Conservation (phyloP, 2,888 invertebrate genomes). For the Aleiodes testaceus region DNA sequence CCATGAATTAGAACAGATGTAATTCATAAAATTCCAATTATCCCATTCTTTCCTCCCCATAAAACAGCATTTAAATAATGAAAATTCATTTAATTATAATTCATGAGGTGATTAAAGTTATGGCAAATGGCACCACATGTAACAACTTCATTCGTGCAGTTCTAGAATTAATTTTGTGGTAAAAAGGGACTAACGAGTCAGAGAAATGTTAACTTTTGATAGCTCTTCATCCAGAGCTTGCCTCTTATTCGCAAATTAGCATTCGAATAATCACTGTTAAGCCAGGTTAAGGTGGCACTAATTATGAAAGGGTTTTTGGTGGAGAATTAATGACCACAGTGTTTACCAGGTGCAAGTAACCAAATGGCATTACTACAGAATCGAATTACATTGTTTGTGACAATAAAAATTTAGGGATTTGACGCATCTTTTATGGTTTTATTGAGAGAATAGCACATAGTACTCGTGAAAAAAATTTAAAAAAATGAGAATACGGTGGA, state of each 20-base stretch:
- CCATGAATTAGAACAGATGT: neutral
- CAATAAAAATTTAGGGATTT: no score
- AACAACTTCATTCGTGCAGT: no score
- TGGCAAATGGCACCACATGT: no score
- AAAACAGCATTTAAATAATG: no score
- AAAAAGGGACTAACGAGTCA: constrained; percentile 47
- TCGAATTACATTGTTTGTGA: no score
- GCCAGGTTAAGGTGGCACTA: constrained; percentile 50
- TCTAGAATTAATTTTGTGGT: neutral
- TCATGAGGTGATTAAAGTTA: no score
- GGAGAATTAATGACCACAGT: constrained; percentile 29
- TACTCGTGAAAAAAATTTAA: no score
- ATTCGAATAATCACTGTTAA: constrained; percentile 60
- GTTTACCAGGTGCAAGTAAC: constrained; percentile 36
- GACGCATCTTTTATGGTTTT: no score
- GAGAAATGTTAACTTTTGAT: constrained; percentile 52
- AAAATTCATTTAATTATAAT: no score
- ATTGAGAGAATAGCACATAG: no score
- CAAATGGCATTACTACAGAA: constrained; percentile 32
- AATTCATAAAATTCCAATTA: no score
- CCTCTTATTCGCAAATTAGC: constrained; percentile 59
- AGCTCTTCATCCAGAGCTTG: constrained; percentile 43
- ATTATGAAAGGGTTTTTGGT: constrained; percentile 40
- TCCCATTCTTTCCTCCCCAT: no score
- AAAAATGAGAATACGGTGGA: constrained; percentile 14